These are phyloP conservation scores for Oostethus manadensis DNA, from an alignment of 2,113 vertebrate genomes.

Conservation along the genomic window DNA sequence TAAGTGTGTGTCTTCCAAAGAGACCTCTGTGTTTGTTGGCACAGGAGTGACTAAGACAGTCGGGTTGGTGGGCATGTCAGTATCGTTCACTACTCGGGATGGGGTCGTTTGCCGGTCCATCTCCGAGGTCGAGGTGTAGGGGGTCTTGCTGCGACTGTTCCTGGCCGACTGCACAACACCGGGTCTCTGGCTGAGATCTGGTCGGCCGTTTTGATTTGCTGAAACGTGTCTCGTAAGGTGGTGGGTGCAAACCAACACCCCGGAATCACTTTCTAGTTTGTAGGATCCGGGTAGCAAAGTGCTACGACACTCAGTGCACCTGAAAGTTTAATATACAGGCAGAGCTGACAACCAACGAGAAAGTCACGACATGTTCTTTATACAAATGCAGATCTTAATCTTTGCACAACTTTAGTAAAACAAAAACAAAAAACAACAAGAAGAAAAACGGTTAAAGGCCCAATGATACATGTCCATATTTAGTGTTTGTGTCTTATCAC, in stretches of 20 bases:
- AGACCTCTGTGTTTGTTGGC: conserved; percentile 8
- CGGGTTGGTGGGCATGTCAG: conserved; percentile 1
- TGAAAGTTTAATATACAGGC: conserved; percentile 46
- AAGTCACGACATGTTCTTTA: no score
- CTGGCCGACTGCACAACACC: conserved; percentile 23
- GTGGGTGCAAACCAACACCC: conserved; percentile 82
- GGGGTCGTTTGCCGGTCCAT: conserved; percentile 30
- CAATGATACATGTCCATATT: background rate
- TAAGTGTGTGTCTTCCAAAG: conserved; percentile 26
- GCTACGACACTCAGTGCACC: conserved; percentile 89
- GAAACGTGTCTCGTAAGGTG: conserved; percentile 66
- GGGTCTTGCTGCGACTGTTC: conserved; percentile 18
- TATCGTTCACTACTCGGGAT: background rate
- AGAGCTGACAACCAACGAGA: background rate
- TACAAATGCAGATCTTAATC: no score
- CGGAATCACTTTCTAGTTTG: conserved; percentile 71
- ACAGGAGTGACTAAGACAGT: background rate
- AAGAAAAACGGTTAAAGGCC: no score
- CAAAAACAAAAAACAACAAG: no score
- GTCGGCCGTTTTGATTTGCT: conserved; percentile 55
- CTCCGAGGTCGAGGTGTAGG: conserved; percentile 2
- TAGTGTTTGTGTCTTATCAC: background rate
- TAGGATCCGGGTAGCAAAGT: conserved; percentile 90
- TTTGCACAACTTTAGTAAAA: no score
- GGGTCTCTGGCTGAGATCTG: conserved; percentile 53